Conservation (phyloP, 2,797 vertebrate species). For the Oceanodroma leucorhoa region DNA sequence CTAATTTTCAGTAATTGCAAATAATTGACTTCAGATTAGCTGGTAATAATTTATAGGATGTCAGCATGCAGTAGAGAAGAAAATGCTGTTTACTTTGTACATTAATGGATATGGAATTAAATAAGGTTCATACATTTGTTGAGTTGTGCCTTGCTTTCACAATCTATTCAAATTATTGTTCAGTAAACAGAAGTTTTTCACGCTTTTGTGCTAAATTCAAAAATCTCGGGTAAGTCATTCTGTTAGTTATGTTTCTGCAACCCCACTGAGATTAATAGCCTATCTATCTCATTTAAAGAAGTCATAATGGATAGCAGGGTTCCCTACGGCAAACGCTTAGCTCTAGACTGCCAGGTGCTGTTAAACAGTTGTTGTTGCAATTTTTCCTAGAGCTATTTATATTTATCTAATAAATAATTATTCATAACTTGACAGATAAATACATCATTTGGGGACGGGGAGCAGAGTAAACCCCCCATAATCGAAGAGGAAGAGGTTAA, state of each 20-base stretch:
- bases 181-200: neutral
- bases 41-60: neutral
- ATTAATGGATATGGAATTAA: neutral
- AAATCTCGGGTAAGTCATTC: neutral
- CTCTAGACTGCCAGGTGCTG: neutral
- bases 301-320: neutral
- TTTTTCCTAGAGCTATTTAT: constrained; percentile 19
- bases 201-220: neutral
- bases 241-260: neutral
- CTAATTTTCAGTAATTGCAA: constrained; percentile 11
- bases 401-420: neutral
- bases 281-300: neutral
- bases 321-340: neutral
- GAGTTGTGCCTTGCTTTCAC: neutral
- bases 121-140: neutral
- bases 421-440: constrained; percentile 11
- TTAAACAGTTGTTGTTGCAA: neutral
- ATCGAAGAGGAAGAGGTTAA: too few relatives aligned
- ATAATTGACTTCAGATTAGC: constrained; percentile 13
- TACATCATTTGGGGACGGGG: too few relatives aligned
- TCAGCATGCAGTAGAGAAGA: neutral
- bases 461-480: too few relatives aligned
- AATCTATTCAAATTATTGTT: neutral
- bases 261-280: neutral
- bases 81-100: constrained; percentile 11